A percentile compares a stretch with the other conserved stretches of the same genome.
These are phyloP conservation scores for Leucophenga montana DNA, from an alignment of 2,888 invertebrate genomes.

Conservation along the genomic window DNA sequence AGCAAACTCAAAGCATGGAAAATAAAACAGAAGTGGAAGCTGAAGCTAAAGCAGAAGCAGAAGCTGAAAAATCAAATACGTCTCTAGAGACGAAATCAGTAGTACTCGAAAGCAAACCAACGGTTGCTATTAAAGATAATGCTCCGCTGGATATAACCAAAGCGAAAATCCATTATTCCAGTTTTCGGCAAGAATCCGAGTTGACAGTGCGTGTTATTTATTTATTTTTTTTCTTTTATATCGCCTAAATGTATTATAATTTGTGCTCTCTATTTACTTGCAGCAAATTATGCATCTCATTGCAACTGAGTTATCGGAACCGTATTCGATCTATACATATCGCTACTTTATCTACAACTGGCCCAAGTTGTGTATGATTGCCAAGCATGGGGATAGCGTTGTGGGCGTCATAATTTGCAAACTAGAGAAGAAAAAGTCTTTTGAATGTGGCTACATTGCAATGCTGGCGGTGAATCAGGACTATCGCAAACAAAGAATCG, in stretches of 20 bases:
- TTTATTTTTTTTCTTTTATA: background rate
- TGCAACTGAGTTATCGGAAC: slow-evolving; percentile 51
- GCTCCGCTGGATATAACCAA: too few relatives aligned
- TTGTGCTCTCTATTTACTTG: background rate
- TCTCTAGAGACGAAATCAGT: too few relatives aligned
- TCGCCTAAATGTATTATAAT: background rate
- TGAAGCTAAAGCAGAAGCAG: too few relatives aligned
- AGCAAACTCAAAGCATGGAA: too few relatives aligned
- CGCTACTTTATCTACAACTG: slow-evolving; percentile 59
- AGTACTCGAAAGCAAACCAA: too few relatives aligned
- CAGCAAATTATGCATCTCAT: slow-evolving; percentile 37
- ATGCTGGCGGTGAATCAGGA: slow-evolving; percentile 55
- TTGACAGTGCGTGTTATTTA: background rate
- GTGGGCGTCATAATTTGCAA: slow-evolving; percentile 57
- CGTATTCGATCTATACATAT: slow-evolving; percentile 58
- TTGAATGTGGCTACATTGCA: slow-evolving; percentile 49
- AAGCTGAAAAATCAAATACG: too few relatives aligned
- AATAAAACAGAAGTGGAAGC: too few relatives aligned
- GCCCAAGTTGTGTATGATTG: slow-evolving; percentile 53
- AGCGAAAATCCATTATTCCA: background rate
- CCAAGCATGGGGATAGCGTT: slow-evolving; percentile 43
- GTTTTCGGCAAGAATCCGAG: background rate
- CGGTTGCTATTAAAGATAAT: too few relatives aligned
- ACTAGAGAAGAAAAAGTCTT: slow-evolving; percentile 38
- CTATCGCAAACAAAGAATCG: slow-evolving; percentile 48